Evolutionary conservation across 2,888 invertebrate species (phyloP).

Genomic region (Cephus rjabovi): DNA sequence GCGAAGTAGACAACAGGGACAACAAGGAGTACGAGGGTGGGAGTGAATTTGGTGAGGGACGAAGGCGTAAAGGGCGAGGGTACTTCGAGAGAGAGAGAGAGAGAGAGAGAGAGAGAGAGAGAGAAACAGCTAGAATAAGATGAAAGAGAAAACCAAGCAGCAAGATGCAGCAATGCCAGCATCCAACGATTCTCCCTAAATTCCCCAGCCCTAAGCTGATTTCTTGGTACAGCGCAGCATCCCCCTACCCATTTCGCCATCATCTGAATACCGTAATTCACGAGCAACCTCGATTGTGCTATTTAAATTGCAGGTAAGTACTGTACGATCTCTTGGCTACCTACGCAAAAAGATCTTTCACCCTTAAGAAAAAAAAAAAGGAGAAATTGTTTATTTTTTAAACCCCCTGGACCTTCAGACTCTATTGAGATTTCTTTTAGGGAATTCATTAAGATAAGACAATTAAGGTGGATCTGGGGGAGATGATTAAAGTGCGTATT

Average conservation of each 20-base stretch:
- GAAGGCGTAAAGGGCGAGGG: background rate
- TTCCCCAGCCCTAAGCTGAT: background rate
- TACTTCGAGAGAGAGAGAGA: background rate
- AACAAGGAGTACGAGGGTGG: background rate
- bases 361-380: background rate
- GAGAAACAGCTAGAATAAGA: background rate
- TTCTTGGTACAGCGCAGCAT: background rate
- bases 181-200: background rate
- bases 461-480: background rate
- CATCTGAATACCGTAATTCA: conserved; percentile 1
- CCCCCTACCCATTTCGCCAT: background rate
- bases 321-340: background rate
- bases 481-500: background rate
- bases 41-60: background rate
- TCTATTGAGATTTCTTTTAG: background rate
- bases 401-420: background rate
- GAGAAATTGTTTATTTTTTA: background rate
- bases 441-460: background rate
- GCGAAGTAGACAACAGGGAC: conserved; percentile 8
- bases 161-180: background rate
- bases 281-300: background rate
- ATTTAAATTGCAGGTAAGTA: background rate
- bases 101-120: background rate
- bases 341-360: background rate
- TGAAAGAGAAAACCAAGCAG: background rate